Evolutionary conservation across 2,888 invertebrate genomes (phyloP).

Genomic region (Drosophila borealis): DNA sequence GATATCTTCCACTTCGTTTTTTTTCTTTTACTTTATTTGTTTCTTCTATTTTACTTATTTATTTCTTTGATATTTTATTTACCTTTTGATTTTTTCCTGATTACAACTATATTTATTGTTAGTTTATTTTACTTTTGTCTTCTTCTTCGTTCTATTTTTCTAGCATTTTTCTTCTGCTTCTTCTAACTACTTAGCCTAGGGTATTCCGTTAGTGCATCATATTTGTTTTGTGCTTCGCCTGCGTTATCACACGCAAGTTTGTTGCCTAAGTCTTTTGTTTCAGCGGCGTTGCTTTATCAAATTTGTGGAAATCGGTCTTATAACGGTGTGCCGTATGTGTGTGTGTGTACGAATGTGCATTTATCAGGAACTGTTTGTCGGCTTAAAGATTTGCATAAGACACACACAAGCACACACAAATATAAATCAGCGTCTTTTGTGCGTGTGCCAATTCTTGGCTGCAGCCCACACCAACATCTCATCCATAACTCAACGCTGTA

Average conservation of each 20-base stretch:
- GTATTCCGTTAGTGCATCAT: conserved; percentile 14
- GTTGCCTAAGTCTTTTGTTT: conserved; percentile 75
- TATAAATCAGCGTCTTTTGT: conserved; percentile 57
- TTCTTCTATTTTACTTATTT: too few relatives aligned
- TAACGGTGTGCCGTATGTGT: conserved; percentile 53
- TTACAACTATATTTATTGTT: too few relatives aligned
- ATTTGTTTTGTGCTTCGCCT: not conserved
- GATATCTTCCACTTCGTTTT: too few relatives aligned
- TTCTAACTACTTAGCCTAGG: not conserved
- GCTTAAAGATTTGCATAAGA: conserved; percentile 74
- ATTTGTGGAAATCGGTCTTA: conserved; percentile 68
- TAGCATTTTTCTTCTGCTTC: not conserved
- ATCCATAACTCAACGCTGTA: conserved; percentile 55
- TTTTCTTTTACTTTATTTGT: too few relatives aligned
- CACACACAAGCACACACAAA: conserved; percentile 14
- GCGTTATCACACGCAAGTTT: conserved; percentile 60
- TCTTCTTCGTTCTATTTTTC: not conserved
- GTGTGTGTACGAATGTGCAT: conserved; percentile 31
- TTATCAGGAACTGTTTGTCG: conserved; percentile 73
- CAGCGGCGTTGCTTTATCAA: conserved; percentile 56
- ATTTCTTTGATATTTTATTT: too few relatives aligned
- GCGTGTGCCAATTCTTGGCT: conserved; percentile 71
- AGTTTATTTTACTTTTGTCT: not conserved
- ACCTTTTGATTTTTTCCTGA: too few relatives aligned
- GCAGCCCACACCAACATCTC: conserved; percentile 53